Conservation (phyloP, 1,140 invertebrate genomes). For the Bursaphelenchus mucronatus region DNA sequence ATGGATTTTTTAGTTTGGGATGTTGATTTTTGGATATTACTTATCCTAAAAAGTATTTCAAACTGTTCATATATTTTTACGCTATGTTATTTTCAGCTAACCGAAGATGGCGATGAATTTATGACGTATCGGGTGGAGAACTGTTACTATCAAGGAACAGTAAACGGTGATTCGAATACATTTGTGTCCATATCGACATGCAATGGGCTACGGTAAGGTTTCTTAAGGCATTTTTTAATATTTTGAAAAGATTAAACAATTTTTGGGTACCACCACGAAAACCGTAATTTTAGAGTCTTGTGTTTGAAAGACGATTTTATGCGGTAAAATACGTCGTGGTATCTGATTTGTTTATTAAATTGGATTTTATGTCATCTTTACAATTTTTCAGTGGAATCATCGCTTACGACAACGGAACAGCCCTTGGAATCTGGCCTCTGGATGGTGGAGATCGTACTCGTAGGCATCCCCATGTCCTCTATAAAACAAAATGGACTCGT, state of each 20-base stretch:
- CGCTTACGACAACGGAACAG: constrained; percentile 55
- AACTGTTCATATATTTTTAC: constrained; percentile 4
- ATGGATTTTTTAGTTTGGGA: neutral
- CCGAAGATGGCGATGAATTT: constrained; percentile 41
- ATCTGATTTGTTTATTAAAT: no score
- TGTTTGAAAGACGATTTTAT: no score
- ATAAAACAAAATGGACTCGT: constrained; percentile 45
- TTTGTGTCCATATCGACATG: constrained; percentile 60
- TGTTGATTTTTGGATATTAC: neutral
- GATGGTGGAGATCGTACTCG: constrained; percentile 53
- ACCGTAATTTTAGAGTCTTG: no score
- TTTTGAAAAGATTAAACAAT: no score
- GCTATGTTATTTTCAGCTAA: constrained; percentile 43
- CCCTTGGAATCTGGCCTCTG: constrained; percentile 59
- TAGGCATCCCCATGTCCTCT: constrained; percentile 57
- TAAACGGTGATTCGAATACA: constrained; percentile 51
- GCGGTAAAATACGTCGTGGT: no score
- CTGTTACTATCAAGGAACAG: constrained; percentile 57
- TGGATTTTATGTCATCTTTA: no score
- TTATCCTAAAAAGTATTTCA: constrained; percentile 4
- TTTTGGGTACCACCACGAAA: no score
- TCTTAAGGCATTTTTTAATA: constrained; percentile 15
- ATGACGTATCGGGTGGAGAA: constrained; percentile 50
- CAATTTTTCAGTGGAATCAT: constrained; percentile 50
- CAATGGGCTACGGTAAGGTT: constrained; percentile 49